Percentiles rank a stretch among this genome's conserved stretches.
phyloP scores from a whole-genome alignment of 2,113 vertebrate species.

The Oxyura jamaicensis region DNA sequence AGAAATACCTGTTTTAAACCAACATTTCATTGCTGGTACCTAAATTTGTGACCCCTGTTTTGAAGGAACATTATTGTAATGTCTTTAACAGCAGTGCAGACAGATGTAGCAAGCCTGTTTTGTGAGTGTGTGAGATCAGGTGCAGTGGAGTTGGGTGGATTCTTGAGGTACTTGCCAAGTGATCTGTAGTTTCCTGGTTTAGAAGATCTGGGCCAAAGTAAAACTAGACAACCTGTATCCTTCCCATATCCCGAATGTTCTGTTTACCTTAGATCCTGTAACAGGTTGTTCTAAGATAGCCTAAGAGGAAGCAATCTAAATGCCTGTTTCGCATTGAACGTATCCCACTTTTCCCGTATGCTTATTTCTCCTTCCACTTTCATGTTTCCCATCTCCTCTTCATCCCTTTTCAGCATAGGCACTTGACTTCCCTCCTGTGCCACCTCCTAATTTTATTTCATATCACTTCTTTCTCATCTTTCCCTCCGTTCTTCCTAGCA shows the following conservation, averaged over 20 bases:
- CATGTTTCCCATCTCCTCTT: not conserved
- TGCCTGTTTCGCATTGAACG: not conserved
- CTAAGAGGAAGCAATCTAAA: not conserved
- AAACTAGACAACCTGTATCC: not conserved
- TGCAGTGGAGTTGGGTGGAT: not conserved
- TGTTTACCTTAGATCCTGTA: not conserved
- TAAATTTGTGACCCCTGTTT: not conserved
- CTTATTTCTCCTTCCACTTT: not conserved
- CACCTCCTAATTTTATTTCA: not conserved
- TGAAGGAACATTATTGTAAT: not conserved
- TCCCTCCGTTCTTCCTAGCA: not conserved
- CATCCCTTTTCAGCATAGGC: not conserved
- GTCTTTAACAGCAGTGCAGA: not conserved
- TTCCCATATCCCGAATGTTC: not conserved
- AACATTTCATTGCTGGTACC: not conserved
- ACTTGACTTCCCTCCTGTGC: not conserved
- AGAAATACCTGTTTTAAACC: not conserved
- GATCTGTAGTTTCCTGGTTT: rapidly evolving
- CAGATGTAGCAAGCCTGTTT: not conserved
- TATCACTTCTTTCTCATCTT: not conserved
- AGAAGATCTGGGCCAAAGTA: not conserved
- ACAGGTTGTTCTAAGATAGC: not conserved
- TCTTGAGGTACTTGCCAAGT: not conserved
- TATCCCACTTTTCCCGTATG: not conserved
- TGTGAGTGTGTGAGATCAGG: rapidly evolving